Evolutionary conservation across 2,113 vertebrate species (phyloP).

Genomic region (Silurus meridionalis): DNA sequence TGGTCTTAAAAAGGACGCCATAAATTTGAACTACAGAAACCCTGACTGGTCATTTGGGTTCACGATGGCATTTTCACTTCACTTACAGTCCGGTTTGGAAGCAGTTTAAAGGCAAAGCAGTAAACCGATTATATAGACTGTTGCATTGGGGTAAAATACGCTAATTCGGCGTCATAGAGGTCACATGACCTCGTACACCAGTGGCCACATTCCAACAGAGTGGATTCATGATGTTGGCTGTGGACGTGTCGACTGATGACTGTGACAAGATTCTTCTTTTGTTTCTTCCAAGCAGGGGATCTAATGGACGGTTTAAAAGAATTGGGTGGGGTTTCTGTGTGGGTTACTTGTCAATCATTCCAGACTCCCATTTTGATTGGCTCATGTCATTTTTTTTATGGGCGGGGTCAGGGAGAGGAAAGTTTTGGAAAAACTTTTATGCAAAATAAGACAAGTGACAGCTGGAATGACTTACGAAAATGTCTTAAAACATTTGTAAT

Average conservation of each 20-base stretch:
- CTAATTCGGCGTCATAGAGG: not conserved
- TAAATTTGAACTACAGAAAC: no score
- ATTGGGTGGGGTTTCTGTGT: not conserved
- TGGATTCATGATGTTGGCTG: not conserved
- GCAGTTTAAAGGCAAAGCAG: not conserved
- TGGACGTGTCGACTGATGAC: not conserved
- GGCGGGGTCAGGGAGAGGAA: not conserved
- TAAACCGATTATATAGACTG: not conserved
- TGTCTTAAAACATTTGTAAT: no score
- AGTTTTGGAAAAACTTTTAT: not conserved
- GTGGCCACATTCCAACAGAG: no score
- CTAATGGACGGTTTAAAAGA: not conserved
- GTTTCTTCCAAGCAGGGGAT: no score
- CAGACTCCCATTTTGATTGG: no score
- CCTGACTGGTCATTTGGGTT: no score
- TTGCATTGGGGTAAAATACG: not conserved
- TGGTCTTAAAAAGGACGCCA: no score
- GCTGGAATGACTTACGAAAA: no score
- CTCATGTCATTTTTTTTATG: not conserved
- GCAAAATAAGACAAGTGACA: not conserved
- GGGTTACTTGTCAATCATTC: not conserved
- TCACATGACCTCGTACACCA: not conserved
- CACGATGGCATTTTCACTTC: not conserved
- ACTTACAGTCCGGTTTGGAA: no score
- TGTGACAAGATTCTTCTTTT: no score